Percentiles rank a stretch among this genome's conserved stretches.
phyloP scores from a whole-genome alignment of 2,797 vertebrate genomes.

The Etheostoma nigrum region DNA sequence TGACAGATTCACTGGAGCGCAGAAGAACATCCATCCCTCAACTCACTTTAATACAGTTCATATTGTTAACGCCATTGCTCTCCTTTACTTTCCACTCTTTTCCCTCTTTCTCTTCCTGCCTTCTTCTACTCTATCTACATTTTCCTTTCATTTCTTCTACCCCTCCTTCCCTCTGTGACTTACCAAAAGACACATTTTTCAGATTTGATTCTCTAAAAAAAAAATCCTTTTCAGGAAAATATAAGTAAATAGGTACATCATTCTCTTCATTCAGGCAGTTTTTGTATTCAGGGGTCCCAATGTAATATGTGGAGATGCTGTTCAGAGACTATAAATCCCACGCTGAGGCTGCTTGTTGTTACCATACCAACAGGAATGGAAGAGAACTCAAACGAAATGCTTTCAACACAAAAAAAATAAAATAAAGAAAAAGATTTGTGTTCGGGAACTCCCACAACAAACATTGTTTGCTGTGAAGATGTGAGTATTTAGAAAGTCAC shows the following conservation, averaged over 20 bases:
- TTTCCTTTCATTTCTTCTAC: not conserved
- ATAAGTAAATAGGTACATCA: conserved; percentile 9
- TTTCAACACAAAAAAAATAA: conserved; percentile 4
- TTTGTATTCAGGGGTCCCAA: conserved; percentile 10
- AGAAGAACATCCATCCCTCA: conserved; percentile 44
- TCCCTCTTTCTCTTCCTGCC: not conserved
- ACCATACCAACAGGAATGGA: conserved; percentile 11
- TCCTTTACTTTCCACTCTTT: not conserved
- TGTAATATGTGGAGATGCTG: conserved; percentile 27
- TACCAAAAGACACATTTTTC: conserved; percentile 4
- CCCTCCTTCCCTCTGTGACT: not conserved
- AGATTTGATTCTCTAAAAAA: not conserved
- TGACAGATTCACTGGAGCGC: conserved; percentile 64
- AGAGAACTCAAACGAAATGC: not conserved
- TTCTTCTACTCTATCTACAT: not conserved
- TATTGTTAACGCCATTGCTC: conserved; percentile 32
- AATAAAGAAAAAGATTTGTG: not conserved
- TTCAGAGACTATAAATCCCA: conserved; percentile 8
- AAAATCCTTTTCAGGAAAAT: not conserved
- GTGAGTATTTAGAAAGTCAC: not conserved
- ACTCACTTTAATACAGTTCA: conserved; percentile 34
- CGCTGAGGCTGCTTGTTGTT: conserved; percentile 2
- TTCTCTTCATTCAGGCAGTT: conserved; percentile 14
- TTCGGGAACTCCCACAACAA: not conserved
- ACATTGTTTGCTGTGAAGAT: not conserved